Evolutionary conservation across 2,113 vertebrate genomes (phyloP).

Genomic region (Montifringilla adamsi): DNA sequence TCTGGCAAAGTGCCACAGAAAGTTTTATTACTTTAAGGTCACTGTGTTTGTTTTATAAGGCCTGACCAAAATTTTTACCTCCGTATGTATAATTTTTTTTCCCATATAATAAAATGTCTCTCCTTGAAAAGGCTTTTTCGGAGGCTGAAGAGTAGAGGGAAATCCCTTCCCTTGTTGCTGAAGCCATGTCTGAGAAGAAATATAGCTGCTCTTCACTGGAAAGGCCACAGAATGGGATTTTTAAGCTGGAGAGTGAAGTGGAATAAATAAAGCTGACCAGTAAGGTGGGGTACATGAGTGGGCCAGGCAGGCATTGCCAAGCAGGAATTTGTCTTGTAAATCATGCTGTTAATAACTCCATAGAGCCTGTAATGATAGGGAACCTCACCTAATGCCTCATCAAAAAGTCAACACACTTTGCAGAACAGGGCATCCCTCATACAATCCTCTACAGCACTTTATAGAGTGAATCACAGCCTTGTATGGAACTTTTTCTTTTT

Average conservation of each 20-base stretch:
- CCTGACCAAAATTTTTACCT: background rate
- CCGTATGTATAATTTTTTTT: background rate
- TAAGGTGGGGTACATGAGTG: background rate
- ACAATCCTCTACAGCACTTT: background rate
- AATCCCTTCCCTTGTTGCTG: background rate
- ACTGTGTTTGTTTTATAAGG: background rate
- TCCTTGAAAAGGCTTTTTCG: background rate
- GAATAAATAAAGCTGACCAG: background rate
- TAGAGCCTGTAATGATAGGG: background rate
- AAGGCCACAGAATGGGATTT: background rate
- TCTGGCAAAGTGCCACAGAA: background rate
- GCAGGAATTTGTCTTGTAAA: background rate
- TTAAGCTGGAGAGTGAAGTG: background rate
- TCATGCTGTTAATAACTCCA: background rate
- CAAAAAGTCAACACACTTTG: background rate
- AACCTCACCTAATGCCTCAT: background rate
- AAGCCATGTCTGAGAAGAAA: background rate
- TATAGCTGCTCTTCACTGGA: background rate
- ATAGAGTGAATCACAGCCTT: background rate
- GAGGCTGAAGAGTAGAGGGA: background rate
- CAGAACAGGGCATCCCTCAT: background rate
- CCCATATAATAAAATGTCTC: background rate
- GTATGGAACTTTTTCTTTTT: background rate
- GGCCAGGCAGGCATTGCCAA: background rate
- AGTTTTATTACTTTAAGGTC: background rate